Evolutionary conservation across 1,140 invertebrate genomes (phyloP), one percentile per base, ranked within the genome.

Genomic region (Pachypeltis micranthus): DNA sequence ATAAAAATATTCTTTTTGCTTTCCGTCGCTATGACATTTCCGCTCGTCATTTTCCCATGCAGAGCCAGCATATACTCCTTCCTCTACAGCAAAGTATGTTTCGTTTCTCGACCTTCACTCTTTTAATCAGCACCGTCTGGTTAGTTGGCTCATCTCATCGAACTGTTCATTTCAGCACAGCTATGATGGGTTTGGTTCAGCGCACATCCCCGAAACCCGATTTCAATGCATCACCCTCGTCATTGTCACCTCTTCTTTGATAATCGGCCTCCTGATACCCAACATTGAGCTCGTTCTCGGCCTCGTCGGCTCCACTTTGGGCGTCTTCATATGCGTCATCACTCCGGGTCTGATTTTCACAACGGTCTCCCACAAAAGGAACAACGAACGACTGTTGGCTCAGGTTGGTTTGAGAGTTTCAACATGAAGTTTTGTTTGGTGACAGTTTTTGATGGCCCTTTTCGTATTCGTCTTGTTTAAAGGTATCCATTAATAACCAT

Each of bases 31-130:
- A 88, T 96, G 70, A 96, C 92, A 73, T 96, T 98, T 78, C 96
- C 95, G 12, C 79, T 98, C 59, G 91, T 96, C 61, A 91, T 98
- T 72, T 98, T 96, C 77, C 95, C 96, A 10, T 97, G 94, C 73
- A 77, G 96, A 64, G 90, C 90, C 3, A 95, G 92, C 74, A 77
- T 98, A 2, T 90, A 95, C 76, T 98, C 93, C 0, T 80, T 98
- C 56, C 72, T 97, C 0, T 96, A 89, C 74, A 82, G 85, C 72
- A 84, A 86, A 79, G 92, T 93, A 34, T 28, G 26, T 27, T 47
- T 61, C 23, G 58, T 59, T 19, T 61, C 26, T 61, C 3, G 21
- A 12, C 12, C 12, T 58, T 28, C 24, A 21, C 24, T 58, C 21
- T 4, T 58, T 58, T 34, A 14, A 14, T 19, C n/a, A 60, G 58